These are phyloP conservation scores for Anguilla megastoma DNA, from an alignment of 2,797 vertebrate genomes.

Conservation along the genomic window DNA sequence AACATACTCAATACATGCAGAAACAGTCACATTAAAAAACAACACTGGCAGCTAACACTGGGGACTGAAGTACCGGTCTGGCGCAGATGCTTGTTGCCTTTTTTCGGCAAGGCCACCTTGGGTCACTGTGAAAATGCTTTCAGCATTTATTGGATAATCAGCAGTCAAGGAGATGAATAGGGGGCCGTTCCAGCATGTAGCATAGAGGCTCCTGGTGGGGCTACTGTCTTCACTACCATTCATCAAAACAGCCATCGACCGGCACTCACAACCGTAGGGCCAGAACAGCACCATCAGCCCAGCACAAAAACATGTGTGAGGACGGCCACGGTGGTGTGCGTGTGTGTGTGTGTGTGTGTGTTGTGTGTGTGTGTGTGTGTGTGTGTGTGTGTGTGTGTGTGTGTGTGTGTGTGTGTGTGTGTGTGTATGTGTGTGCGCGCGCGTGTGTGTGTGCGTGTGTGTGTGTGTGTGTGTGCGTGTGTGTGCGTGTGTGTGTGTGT, in stretches of 20 bases:
- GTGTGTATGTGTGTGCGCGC: background rate
- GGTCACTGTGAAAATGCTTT: background rate
- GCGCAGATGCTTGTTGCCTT: background rate
- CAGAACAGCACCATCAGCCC: background rate
- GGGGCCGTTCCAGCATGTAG: background rate
- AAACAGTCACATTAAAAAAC: background rate
- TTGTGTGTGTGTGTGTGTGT: background rate
- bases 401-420: background rate
- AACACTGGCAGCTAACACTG: background rate
- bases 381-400: background rate
- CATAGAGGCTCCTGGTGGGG: background rate
- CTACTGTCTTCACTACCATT: background rate
- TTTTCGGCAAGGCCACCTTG: background rate
- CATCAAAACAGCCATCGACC: background rate
- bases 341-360: background rate
- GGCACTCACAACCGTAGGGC: background rate
- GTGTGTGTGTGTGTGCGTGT: background rate
- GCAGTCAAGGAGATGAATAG: conserved; percentile 9
- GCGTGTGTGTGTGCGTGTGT: background rate
- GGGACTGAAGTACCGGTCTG: background rate
- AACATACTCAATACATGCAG: background rate
- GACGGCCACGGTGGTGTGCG: background rate
- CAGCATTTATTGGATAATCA: conserved; percentile 22
- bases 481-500: background rate
- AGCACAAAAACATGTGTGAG: background rate